These are phyloP conservation scores for Agrochola lota DNA, from an alignment of 2,888 invertebrate species.

Conservation along the genomic window DNA sequence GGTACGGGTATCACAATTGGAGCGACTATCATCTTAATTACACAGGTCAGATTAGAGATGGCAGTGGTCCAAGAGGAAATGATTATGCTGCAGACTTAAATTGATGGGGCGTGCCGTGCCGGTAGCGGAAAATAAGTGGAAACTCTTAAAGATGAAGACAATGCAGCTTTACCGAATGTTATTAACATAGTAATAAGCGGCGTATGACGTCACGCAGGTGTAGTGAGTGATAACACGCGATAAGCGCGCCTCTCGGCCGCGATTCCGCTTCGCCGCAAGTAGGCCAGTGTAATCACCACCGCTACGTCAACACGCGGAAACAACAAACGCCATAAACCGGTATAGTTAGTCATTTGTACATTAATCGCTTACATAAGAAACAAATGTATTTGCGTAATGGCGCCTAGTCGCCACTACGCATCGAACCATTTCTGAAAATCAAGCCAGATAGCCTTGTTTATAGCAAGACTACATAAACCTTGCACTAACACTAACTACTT, in stretches of 20 bases:
- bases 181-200: constrained; percentile 40
- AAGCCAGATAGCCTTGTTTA: constrained; percentile 7
- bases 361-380: constrained; percentile 67
- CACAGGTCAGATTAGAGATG: neutral
- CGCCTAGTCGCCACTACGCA: constrained; percentile 42
- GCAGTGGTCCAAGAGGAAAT: neutral
- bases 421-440: constrained; percentile 19
- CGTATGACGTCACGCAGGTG: constrained; percentile 82
- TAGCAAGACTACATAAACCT: constrained; percentile 3
- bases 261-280: constrained; percentile 47
- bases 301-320: constrained; percentile 67
- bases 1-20: neutral
- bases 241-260: constrained; percentile 66
- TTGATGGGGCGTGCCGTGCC: neutral
- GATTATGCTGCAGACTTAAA: neutral
- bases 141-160: constrained; percentile 23
- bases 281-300: constrained; percentile 60
- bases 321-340: constrained; percentile 68
- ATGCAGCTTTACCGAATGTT: constrained; percentile 35
- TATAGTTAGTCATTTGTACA: constrained; percentile 62
- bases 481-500: neutral
- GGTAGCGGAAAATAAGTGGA: constrained; percentile 1
- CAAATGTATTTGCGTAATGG: too few species aligned
- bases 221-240: constrained; percentile 78
- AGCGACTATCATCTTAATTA: neutral